These are phyloP conservation scores for Sylvilagus floridanus DNA, from an alignment of 2,797 vertebrate genomes.

Conservation along the genomic window DNA sequence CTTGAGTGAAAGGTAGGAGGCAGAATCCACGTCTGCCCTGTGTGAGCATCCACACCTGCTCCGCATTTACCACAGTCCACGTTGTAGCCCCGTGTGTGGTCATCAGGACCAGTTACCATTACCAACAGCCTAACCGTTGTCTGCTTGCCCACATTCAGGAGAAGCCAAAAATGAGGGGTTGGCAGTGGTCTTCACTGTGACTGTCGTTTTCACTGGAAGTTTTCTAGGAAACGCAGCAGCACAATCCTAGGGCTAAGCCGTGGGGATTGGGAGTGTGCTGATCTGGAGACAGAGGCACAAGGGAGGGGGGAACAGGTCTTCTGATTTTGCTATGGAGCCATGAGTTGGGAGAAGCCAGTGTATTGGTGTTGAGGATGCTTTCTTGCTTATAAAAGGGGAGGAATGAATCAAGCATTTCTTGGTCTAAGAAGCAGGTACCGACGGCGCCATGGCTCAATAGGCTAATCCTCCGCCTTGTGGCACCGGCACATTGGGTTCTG, in stretches of 20 bases:
- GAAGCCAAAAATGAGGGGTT: neutral
- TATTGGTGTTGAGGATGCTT: neutral
- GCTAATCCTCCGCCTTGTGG: too few species aligned
- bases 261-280: accelerated
- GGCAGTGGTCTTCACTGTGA: neutral
- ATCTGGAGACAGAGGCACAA: neutral
- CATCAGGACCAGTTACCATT: too few species aligned
- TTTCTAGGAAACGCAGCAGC: neutral
- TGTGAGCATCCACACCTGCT: neutral
- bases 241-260: neutral
- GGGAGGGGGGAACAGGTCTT: neutral
- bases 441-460: too few species aligned
- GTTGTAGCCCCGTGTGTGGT: too few species aligned
- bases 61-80: neutral
- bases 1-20: neutral
- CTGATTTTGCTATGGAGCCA: neutral
- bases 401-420: neutral
- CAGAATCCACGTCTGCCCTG: neutral
- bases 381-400: conserved; percentile 5
- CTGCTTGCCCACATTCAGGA: too few species aligned
- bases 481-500: too few species aligned
- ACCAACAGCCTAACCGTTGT: too few species aligned
- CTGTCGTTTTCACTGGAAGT: neutral
- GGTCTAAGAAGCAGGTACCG: neutral
- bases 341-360: neutral